Conservation (phyloP, 2,888 invertebrate species). For the Aromia moschata region DNA sequence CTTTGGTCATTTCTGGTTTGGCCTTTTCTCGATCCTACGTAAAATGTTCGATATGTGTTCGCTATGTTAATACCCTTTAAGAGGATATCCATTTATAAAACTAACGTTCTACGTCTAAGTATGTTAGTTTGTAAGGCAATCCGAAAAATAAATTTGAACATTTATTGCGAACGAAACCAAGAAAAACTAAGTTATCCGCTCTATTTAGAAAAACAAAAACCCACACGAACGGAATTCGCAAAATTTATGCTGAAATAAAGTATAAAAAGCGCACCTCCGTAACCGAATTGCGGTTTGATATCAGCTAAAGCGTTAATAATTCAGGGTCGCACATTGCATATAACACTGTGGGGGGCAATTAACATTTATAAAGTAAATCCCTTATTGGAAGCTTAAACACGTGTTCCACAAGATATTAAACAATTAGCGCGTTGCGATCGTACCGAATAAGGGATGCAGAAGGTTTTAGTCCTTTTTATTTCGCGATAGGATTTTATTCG, state of each 20-base stretch:
- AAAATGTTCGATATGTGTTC: no score
- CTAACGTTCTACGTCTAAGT: no score
- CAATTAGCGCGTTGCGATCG: conserved; percentile 58
- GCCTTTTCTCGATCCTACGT: no score
- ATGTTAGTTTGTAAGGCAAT: no score
- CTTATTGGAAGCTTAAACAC: conserved; percentile 60
- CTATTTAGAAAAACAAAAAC: neutral
- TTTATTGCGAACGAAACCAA: no score
- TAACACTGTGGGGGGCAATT: conserved; percentile 55
- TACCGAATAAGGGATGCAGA: conserved; percentile 42
- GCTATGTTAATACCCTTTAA: no score
- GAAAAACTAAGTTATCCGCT: no score
- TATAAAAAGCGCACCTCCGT: conserved; percentile 28
- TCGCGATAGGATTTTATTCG: conserved; percentile 55
- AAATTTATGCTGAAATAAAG: conserved; percentile 19
- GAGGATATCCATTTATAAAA: no score
- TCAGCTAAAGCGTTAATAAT: conserved; percentile 42
- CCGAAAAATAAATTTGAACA: no score
- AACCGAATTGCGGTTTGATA: conserved; percentile 40
- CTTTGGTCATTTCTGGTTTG: no score
- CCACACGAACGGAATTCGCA: neutral
- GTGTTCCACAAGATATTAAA: conserved; percentile 62
- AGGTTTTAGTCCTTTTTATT: conserved; percentile 54
- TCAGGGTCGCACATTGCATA: conserved; percentile 48
- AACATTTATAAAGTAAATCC: conserved; percentile 63